A percentile compares a stretch with the other conserved stretches of the same genome.
Conservation (phyloP, 2,888 invertebrate species). For the Selenia dentaria region DNA sequence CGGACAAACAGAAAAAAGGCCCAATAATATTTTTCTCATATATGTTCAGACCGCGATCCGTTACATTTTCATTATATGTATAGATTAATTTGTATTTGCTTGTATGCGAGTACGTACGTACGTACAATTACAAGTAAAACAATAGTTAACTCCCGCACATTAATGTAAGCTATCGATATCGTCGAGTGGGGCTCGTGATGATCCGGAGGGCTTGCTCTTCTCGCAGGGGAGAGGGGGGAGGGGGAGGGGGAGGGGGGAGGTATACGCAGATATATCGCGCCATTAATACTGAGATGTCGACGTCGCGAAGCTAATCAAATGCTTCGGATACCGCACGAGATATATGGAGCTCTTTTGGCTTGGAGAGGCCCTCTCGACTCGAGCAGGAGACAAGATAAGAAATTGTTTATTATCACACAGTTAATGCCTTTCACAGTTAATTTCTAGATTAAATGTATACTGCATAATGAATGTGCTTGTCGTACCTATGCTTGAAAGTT, state of each 20-base stretch:
- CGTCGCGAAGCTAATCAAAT: constrained; percentile 16
- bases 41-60: no score
- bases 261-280: constrained; percentile 20
- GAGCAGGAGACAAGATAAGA: neutral
- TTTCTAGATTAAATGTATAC: no score
- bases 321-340: neutral
- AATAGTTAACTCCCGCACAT: neutral
- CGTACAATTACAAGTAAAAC: no score
- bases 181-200: neutral
- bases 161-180: neutral
- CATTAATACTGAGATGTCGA: constrained; percentile 21
- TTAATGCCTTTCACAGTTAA: no score
- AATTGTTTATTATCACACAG: no score
- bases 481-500: no score
- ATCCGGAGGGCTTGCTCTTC: neutral
- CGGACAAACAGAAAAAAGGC: no score
- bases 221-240: neutral
- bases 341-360: neutral
- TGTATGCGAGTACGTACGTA: no score
- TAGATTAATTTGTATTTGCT: no score
- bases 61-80: no score
- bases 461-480: no score
- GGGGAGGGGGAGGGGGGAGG: constrained; percentile 3
- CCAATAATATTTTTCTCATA: no score
- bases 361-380: neutral